Evolutionary conservation across 2,888 invertebrate genomes (phyloP), one percentile per base, ranked within the genome.

Genomic region (Phyto melanocephala): DNA sequence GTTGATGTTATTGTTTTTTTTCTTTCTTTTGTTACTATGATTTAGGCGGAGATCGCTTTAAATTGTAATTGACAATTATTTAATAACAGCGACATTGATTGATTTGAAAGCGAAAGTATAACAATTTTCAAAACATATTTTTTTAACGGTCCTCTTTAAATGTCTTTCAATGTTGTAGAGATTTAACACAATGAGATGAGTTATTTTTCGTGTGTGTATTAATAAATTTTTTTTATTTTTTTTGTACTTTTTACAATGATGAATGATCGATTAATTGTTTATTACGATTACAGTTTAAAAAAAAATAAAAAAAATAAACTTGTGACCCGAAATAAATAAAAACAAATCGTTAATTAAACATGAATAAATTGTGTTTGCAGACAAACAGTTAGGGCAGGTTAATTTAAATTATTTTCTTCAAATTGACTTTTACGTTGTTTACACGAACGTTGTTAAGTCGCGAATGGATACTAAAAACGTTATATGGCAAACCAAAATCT

Each of bases 61-160:
- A 77, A 56, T n/a, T n/a, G n/a, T 63, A 63, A 77, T 70, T 62
- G 77, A 37, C 70, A 77, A 62, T 70, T 77, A 70, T 77, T 77
- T 54, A 13, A 6, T 28, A 28, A 17, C 24, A 52, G 35, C 50
- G 52, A 58, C 62, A 68, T 77, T 77, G 76, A 77, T 68, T 68
- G 60, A 60, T 62, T 33, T 40, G 13, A 77, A 77, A 77, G 68
- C 52, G 76, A 77, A 77, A 77, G 68, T 70, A 20, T 33, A 60
- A n/a, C n/a, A 68, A 56, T 54, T 24, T 52, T 24, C 6, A 15
- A 15, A 15, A 15, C 28, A 20, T 20, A 47, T 8, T 47, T 47
- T 20, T 20, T 8, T 52, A n/a, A n/a, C n/a, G n/a, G n/a, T 52
- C 1, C 6, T 52, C 24, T 52, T 1, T 22, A 52, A 52, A 10